Conservation (phyloP, 2,797 vertebrate genomes). For the Sebastes cheni region DNA sequence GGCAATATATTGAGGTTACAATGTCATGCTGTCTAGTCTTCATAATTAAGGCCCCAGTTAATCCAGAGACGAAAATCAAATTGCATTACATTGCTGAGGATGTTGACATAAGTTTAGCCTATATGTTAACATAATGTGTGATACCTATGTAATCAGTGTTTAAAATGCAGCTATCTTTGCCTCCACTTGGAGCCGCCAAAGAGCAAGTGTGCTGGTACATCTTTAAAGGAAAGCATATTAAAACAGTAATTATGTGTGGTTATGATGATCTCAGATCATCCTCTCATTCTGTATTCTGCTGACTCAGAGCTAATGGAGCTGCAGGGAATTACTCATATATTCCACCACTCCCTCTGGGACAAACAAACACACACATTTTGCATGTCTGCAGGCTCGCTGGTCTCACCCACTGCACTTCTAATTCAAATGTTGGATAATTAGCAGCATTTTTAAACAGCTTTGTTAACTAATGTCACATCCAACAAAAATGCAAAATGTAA, state of each 20-base stretch:
- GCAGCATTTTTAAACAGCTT: background rate
- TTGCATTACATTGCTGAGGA: background rate
- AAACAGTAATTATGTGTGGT: background rate
- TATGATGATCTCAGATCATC: background rate
- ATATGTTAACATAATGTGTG: background rate
- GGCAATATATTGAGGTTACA: conserved; percentile 1
- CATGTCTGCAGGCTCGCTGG: background rate
- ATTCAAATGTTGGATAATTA: background rate
- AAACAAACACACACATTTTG: conserved; percentile 11
- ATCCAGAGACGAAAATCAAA: background rate
- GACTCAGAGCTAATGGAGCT: conserved; percentile 34
- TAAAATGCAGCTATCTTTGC: background rate
- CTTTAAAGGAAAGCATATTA: conserved; percentile 2
- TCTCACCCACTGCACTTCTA: background rate
- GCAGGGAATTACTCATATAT: conserved; percentile 22
- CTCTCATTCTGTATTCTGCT: conserved; percentile 22
- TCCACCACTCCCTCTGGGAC: conserved; percentile 5
- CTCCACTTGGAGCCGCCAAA: background rate
- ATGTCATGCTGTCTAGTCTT: background rate
- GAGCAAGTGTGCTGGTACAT: background rate
- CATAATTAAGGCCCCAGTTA: background rate
- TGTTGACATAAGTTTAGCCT: background rate
- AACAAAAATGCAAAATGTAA: background rate
- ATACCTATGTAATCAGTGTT: background rate
- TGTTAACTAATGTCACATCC: background rate